phyloP scores from a whole-genome alignment of 2,797 vertebrate species.

The Liparis tanakae region DNA sequence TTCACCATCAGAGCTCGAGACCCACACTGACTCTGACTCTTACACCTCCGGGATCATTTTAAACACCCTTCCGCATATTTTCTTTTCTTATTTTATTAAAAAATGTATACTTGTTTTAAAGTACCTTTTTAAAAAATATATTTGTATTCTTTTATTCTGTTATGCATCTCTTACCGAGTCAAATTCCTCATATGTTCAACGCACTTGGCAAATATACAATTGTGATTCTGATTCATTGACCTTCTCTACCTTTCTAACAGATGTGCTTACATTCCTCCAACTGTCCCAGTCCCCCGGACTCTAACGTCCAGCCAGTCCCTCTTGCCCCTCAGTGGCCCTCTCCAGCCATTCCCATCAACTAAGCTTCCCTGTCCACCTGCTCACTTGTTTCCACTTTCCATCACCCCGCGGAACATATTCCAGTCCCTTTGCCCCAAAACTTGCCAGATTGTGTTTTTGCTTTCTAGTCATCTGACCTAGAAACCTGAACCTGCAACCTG shows the following conservation, averaged over 20 bases:
- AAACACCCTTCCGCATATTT: too few species aligned
- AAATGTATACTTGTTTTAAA: too few species aligned
- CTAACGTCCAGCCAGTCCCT: neutral
- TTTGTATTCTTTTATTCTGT: too few species aligned
- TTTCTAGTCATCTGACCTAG: slow-evolving; percentile 1
- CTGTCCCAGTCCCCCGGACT: neutral
- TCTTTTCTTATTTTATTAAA: too few species aligned
- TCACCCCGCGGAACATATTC: neutral
- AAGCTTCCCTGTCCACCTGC: neutral
- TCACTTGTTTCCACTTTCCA: slow-evolving; percentile 2
- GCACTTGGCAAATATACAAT: too few species aligned
- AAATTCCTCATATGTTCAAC: too few species aligned
- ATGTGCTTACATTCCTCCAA: neutral
- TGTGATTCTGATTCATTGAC: neutral
- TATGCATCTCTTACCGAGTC: too few species aligned
- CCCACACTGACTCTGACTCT: too few species aligned
- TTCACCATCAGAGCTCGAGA: too few species aligned
- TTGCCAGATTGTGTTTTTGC: neutral
- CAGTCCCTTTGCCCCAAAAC: neutral
- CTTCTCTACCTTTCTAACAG: neutral
- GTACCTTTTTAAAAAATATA: too few species aligned
- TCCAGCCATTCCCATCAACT: neutral
- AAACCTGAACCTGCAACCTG: slow-evolving; percentile 1
- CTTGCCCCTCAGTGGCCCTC: neutral
- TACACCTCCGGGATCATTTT: too few species aligned